Conservation (phyloP, 1,140 invertebrate genomes). For the Drosophila pandora region DNA sequence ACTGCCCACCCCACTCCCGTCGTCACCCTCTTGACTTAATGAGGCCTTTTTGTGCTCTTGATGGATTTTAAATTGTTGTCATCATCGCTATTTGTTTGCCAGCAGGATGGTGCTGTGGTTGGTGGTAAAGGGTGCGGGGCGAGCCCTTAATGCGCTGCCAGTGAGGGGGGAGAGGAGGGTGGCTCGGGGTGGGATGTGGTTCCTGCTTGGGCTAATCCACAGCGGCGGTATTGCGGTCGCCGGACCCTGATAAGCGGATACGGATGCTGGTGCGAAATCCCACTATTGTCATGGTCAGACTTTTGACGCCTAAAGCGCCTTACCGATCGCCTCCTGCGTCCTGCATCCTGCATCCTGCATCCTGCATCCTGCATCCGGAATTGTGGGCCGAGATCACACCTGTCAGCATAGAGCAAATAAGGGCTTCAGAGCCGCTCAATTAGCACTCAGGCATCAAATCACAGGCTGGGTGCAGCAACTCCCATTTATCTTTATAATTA, state of each 20-base stretch:
- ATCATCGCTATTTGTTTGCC: constrained; percentile 73
- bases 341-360: background rate
- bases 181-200: background rate
- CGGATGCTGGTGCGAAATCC: background rate
- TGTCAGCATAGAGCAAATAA: background rate
- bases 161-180: background rate
- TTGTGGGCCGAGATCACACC: background rate
- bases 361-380: background rate
- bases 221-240: constrained; percentile 33
- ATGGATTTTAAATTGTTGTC: constrained; percentile 83
- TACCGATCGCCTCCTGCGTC: background rate
- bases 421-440: too few species aligned
- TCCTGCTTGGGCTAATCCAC: constrained; percentile 43
- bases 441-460: too few species aligned
- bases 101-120: constrained; percentile 1
- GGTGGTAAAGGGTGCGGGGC: background rate
- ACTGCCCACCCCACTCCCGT: constrained; percentile 48
- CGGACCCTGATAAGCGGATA: constrained; percentile 16
- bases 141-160: background rate
- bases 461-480: background rate
- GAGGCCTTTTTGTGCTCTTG: constrained; percentile 82
- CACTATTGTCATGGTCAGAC: constrained; percentile 26
- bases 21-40: constrained; percentile 82
- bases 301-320: constrained; percentile 53
- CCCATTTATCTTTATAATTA: background rate